Evolutionary conservation across 2,113 vertebrate species (phyloP).

Genomic region (Speoplatyrhinus poulsoni): DNA sequence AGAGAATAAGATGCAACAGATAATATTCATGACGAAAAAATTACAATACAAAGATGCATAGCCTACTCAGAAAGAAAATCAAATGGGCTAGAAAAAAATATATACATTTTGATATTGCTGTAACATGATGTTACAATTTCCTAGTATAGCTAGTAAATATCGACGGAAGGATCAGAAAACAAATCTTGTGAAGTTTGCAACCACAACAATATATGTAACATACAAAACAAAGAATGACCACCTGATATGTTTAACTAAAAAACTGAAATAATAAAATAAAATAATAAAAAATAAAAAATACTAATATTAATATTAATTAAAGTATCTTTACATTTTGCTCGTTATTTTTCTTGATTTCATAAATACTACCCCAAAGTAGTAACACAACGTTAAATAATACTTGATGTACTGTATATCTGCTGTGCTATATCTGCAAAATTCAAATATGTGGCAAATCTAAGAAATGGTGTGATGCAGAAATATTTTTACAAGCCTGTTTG

Average conservation of each 20-base stretch:
- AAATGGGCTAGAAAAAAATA: too few relatives aligned
- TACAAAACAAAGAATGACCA: conserved; percentile 25
- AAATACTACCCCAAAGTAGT: background rate
- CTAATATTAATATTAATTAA: background rate
- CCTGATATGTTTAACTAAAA: background rate
- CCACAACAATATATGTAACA: conserved; percentile 27
- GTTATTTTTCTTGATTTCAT: too few relatives aligned
- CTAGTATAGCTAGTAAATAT: too few relatives aligned
- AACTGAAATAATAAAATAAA: conserved; percentile 25
- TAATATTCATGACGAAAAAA: background rate
- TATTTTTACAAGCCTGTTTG: too few relatives aligned
- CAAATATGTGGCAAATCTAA: background rate
- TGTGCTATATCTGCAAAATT: too few relatives aligned
- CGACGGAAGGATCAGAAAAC: too few relatives aligned
- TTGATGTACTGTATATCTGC: background rate
- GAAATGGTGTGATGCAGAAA: background rate
- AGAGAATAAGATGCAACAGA: conserved; percentile 8
- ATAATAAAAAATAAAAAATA: conserved; percentile 11
- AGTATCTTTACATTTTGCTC: too few relatives aligned
- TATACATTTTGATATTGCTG: too few relatives aligned
- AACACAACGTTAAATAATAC: conserved; percentile 8
- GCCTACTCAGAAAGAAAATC: background rate
- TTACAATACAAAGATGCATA: conserved; percentile 14
- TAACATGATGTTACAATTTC: too few relatives aligned
- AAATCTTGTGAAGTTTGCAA: conserved; percentile 15